Evolutionary conservation across 2,888 invertebrate genomes (phyloP).

Genomic region (Odontocerum albicorne): DNA sequence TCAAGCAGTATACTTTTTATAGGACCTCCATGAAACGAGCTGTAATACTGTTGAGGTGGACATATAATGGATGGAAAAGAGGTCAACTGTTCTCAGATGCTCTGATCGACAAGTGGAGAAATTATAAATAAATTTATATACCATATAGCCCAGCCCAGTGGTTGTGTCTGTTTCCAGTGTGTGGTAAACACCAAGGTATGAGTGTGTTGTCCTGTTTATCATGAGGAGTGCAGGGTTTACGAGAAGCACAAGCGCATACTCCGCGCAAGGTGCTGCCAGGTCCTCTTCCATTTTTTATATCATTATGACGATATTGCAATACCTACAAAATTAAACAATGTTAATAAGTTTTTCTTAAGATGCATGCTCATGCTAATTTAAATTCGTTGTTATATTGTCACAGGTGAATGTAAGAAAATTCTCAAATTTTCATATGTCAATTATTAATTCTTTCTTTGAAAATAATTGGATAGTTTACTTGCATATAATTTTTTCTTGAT

Average conservation of each 20-base stretch:
- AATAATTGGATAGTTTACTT: no score
- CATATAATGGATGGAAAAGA: no score
- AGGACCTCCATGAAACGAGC: background rate
- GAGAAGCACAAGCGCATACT: slow-evolving; percentile 75
- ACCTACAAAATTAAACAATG: slow-evolving; percentile 44
- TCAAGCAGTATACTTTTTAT: background rate
- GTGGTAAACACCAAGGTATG: slow-evolving; percentile 87
- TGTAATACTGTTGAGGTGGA: background rate
- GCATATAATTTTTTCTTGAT: no score
- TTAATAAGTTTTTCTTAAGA: background rate
- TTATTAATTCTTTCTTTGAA: no score
- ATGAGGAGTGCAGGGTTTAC: slow-evolving; percentile 64
- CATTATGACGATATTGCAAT: slow-evolving; percentile 52
- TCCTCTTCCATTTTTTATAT: slow-evolving; percentile 54
- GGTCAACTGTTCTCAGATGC: background rate
- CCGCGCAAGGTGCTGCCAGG: slow-evolving; percentile 60
- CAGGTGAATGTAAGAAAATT: no score
- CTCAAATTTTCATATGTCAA: no score
- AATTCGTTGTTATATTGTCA: no score
- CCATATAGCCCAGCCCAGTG: slow-evolving; percentile 86
- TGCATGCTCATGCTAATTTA: no score
- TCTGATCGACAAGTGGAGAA: background rate
- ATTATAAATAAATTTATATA: slow-evolving; percentile 37
- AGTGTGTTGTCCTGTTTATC: slow-evolving; percentile 81
- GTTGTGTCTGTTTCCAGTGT: slow-evolving; percentile 83